These are phyloP conservation scores for Atrina japonica DNA, from an alignment of 2,888 invertebrate genomes.

Conservation along the genomic window DNA sequence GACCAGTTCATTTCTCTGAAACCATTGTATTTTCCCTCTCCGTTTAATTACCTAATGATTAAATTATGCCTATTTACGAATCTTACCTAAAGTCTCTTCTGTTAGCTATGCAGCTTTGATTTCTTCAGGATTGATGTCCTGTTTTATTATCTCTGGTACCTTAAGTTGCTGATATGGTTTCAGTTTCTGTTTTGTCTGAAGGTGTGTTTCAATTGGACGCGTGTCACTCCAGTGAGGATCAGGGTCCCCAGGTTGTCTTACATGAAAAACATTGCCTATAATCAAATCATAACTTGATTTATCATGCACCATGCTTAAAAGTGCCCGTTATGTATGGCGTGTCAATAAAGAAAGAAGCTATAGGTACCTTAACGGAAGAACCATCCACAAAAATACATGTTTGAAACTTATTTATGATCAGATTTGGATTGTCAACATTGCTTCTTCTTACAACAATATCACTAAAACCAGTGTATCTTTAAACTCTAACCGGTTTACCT, in stretches of 20 bases:
- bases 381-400: no score
- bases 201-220: conserved; percentile 12
- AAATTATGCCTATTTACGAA: not conserved
- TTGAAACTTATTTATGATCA: no score
- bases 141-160: conserved; percentile 8
- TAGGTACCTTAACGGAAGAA: conserved; percentile 19
- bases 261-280: conserved; percentile 30
- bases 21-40: conserved; percentile 5
- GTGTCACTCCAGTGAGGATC: not conserved
- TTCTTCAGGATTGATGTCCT: not conserved
- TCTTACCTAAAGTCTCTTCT: not conserved
- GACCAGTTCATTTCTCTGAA: conserved; percentile 24
- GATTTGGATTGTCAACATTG: conserved; percentile 30
- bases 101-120: not conserved
- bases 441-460: conserved; percentile 34
- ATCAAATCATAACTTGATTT: conserved; percentile 38
- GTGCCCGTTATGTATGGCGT: no score
- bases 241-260: conserved; percentile 13
- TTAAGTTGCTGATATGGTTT: conserved; percentile 13
- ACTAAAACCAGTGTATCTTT: conserved; percentile 37
- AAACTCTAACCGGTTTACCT: conserved; percentile 19
- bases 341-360: conserved; percentile 27
- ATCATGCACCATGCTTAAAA: conserved; percentile 37
- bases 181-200: conserved; percentile 8
- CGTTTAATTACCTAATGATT: not conserved